Base-by-base conservation (phyloP, 2,113 vertebrate species). In the Pardalotus punctatus region DNA sequence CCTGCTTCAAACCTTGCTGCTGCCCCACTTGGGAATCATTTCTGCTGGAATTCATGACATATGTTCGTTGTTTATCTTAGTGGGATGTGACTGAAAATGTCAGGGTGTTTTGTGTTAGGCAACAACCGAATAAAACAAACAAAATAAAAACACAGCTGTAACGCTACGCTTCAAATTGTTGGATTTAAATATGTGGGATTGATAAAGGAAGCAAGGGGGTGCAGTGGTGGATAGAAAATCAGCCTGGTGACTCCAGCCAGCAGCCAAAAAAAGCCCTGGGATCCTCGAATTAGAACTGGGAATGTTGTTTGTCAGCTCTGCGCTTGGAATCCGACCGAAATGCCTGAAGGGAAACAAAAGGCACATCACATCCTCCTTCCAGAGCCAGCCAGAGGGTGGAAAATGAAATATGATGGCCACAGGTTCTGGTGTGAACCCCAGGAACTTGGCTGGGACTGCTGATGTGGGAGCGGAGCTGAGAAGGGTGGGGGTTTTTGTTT, bases 101-200 rank as follows among this genome's bases (percentile, higher is more conserved):
- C 95, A 94, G 94, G 84, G 14, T 92, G 95, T 70, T 96, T 96
- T 94, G 90, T 93, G 95, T 95, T 96, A 95, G 93, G 96, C 95
- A 97, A 96, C 96, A 96, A 80, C 56, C 8, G 24, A 94, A 90
- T 95, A 97, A 97, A 96, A 57, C 93, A 96, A 96, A 96, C 91
- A 95, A 92, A 97, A 96, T 93, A 96, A 93, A 96, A 96, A 87
- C 88, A 94, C 96, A 97, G 95, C 94, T 96, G 96, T 96, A 93
- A 93, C 3, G 40, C 95, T 93, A 8, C 2, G 29, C 93, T 96
- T 92, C 56, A 65, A 42, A 93, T 70, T 35, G 89, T 10, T 69
- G 81, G 24, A 57, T 61, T 91, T 78, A 24, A 94, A 67, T 93
- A 70, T 71, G 91, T 91, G 94, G 84, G 43, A 43, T 76, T 78